Evolutionary conservation across 2,113 vertebrate genomes (phyloP), one percentile per base, ranked within the genome.

Genomic region (Pluvianellus socialis): DNA sequence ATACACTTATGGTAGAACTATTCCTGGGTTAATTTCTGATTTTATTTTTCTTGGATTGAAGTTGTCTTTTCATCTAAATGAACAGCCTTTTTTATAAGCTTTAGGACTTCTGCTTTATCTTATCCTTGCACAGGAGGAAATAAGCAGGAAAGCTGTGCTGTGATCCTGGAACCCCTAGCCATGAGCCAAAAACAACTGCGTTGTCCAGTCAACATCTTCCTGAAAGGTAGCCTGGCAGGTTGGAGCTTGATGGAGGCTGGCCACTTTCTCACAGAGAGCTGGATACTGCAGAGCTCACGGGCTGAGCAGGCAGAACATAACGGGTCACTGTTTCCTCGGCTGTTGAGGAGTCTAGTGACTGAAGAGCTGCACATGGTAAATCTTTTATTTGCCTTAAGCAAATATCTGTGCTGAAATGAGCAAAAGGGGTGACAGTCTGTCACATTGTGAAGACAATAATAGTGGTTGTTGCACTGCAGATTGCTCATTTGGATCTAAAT

Each of bases 91-190:
- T 92, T 77, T 49, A 14, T 15, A 20, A 53, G 27, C 14, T 47
- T 73, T 76, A 35, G 40, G 30, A 47, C 30, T 79, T 86, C 23
- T 32, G 20, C 14, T 91, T 80, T 63, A 23, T 88, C 56, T 92
- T 86, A n/a, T 49, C 22, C 38, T 81, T 90, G 58, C 71, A 70
- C 73, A 98, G 98, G 94, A 66, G 88, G 45, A 72, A 62, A 96
- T 38, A 63, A 85, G 66, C 83, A 93, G 65, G 97, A 98, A 83
- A 97, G 96, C 63, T 99, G 98, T 95, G 61, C 85, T 3, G 97
- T 99, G 50, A 86, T 58, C 20, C 77, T 99, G 90, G 98, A 99
- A 92, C 98, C 99, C 6, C 79, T 99, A 55, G 97, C 98, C 18
- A 71, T 98, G 95, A 96, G 98, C 87, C 99, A 99, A 96, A 98